Evolutionary conservation across 2,888 invertebrate species (phyloP), one percentile per base, ranked within the genome.

Genomic region (Nemurella pictetii): DNA sequence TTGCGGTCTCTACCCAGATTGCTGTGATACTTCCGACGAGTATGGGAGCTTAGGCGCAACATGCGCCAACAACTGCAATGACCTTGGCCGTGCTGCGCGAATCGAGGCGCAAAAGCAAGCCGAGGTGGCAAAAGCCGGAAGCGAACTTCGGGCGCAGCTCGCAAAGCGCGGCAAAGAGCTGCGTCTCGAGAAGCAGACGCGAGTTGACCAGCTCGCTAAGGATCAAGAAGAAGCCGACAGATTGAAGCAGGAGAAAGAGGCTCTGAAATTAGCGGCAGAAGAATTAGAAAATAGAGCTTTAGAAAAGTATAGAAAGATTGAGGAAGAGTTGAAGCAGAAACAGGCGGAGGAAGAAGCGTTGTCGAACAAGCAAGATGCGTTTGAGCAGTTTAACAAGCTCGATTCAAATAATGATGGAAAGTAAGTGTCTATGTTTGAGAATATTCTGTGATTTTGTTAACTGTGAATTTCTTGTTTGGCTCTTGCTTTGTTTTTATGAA

Each of bases 381-480:
- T 92, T 74, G 93, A 94, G 84, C 94, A 94, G 80, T 99, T 99
- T 89, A 91, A 91, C 55, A 93, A 93, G 87, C 93, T 96, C 88
- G 99, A 99, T 91, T 92, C 94, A 0, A 96, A 99, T 91, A 91
- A 92, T 86, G 96, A 98, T 92, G 95, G 94, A 80, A 89, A 90
- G 91, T 90, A 87, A 87, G 89, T 87, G 74, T 35, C 81, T 32
- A 74, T n/a, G n/a, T n/a, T n/a, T n/a, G n/a, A n/a, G n/a, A n/a
- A n/a, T n/a, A n/a, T n/a, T 9, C 15, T n/a, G 74, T n/a, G 25
- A n/a, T 74, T n/a, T 74, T n/a, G n/a, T n/a, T n/a, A n/a, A n/a
- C n/a, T n/a, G n/a, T n/a, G n/a, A n/a, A n/a, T n/a, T n/a, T n/a
- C n/a, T n/a, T n/a, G n/a, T n/a, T n/a, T n/a, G n/a, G n/a, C n/a